Evolutionary conservation across 2,113 vertebrate species (phyloP).

Genomic region (Aptenodytes forsteri): DNA sequence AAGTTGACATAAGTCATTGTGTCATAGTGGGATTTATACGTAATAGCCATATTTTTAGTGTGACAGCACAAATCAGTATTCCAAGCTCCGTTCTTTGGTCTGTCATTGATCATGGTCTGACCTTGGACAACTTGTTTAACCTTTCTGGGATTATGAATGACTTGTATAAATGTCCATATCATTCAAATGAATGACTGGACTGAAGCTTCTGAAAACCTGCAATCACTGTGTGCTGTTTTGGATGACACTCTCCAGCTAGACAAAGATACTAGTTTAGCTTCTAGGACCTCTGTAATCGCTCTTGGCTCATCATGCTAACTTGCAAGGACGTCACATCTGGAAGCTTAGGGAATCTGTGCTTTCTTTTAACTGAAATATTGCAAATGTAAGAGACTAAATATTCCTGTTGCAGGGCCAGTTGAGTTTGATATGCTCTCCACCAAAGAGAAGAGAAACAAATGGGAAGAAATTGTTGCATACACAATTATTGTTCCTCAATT

Average conservation of each 20-base stretch:
- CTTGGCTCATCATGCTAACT: neutral
- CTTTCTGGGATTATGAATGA: neutral
- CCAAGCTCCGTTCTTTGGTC: neutral
- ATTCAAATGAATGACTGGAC: neutral
- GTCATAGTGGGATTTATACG: neutral
- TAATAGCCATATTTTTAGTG: neutral
- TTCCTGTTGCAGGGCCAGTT: conserved; percentile 68
- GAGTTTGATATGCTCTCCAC: conserved; percentile 73
- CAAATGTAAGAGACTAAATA: neutral
- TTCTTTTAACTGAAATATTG: neutral
- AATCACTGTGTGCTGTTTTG: neutral
- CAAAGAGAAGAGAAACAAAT: conserved; percentile 83
- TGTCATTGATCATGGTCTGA: neutral
- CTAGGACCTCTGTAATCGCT: neutral
- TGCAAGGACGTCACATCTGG: neutral
- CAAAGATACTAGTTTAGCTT: neutral
- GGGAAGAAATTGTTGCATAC: conserved; percentile 79
- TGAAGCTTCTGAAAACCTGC: neutral
- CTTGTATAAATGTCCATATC: neutral
- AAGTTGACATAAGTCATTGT: neutral
- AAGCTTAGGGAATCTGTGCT: neutral
- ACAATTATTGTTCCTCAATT: conserved; percentile 77
- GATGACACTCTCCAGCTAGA: neutral
- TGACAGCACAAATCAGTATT: neutral
- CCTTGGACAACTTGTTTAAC: neutral